Base-by-base conservation (phyloP, 2,888 invertebrate species). In the Deroplatys truncata region DNA sequence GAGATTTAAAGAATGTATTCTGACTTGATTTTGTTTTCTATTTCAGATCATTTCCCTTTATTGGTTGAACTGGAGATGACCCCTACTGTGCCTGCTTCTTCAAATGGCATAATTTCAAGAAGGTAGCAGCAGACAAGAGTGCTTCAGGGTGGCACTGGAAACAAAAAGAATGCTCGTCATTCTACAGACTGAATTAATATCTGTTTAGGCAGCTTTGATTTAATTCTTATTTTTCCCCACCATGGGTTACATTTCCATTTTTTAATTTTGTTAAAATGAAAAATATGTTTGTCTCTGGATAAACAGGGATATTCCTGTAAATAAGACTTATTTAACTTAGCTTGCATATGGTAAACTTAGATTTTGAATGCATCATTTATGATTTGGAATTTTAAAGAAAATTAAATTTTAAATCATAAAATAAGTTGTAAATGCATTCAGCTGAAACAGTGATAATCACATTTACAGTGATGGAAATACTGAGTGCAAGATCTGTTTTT, bases 21-120 rank as follows among this genome's bases (percentile, higher is more conserved):
- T 72, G 20, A 72, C 20, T 20, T 20, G 7, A 0, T 72, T 9
- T 16, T 72, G 1, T 72, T 25, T 84, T 28, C 91, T 91, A 88
- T 93, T 93, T 31, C 94, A 96, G 98, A 98, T 95, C 98, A 98
- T 94, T 98, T 98, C 94, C 98, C 98, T 88, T 95, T 98, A 91
- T 95, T 98, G 92, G 98, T 98, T 90, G 98, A 98, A 94, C 94
- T 98, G 92, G 98, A 98, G 94, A 97, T 98, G 96, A 96, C 96
- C 92, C 97, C 98, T 90, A 96, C 96, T 92, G 95, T 96, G 93
- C 92, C 92, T 84, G 91, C 92, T 82, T 90, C 91, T 25, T 92
- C 96, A 92, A 98, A 98, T 94, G 98, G 98, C 89, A 95, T 98
- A 92, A 96, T 97, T 93, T 95, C 96, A 93, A 96, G 97, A 93